These are phyloP conservation scores for Rhagoletis zephyria DNA, from an alignment of 1,140 invertebrate species.

Conservation along the genomic window DNA sequence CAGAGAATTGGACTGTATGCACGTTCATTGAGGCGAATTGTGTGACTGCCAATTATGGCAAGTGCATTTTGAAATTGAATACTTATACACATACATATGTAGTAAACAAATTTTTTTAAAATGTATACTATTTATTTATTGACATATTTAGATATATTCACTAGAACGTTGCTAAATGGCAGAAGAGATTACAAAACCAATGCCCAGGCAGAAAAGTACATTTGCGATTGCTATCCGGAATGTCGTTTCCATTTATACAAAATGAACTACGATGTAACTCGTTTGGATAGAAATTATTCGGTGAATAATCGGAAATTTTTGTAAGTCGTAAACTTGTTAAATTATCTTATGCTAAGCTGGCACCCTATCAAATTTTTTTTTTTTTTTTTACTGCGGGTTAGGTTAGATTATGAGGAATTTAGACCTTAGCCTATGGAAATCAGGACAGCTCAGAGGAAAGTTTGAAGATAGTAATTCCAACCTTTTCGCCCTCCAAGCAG, in stretches of 20 bases:
- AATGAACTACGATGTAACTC: constrained; percentile 59
- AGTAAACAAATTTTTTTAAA: too few relatives aligned
- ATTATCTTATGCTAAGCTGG: too few relatives aligned
- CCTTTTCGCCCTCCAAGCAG: too few relatives aligned
- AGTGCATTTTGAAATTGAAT: background rate
- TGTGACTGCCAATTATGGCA: constrained; percentile 58
- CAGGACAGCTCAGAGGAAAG: too few relatives aligned
- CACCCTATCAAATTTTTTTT: too few relatives aligned
- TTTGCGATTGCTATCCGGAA: constrained; percentile 64
- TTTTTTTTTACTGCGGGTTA: too few relatives aligned
- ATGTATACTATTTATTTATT: too few relatives aligned
- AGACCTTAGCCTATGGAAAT: too few relatives aligned
- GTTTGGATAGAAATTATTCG: constrained; percentile 48
- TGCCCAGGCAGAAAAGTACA: constrained; percentile 12
- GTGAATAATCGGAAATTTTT: constrained; percentile 45
- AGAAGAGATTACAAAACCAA: constrained; percentile 27
- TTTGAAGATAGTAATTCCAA: too few relatives aligned
- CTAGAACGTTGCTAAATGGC: background rate
- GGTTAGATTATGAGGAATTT: too few relatives aligned
- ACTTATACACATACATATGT: too few relatives aligned
- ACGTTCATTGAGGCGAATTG: constrained; percentile 61
- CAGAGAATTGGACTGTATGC: constrained; percentile 67
- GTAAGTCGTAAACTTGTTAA: constrained; percentile 35
- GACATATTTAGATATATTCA: background rate
- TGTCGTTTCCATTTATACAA: constrained; percentile 64